phyloP scores from a whole-genome alignment of 2,797 vertebrate species.

The Bothrops alternatus region DNA sequence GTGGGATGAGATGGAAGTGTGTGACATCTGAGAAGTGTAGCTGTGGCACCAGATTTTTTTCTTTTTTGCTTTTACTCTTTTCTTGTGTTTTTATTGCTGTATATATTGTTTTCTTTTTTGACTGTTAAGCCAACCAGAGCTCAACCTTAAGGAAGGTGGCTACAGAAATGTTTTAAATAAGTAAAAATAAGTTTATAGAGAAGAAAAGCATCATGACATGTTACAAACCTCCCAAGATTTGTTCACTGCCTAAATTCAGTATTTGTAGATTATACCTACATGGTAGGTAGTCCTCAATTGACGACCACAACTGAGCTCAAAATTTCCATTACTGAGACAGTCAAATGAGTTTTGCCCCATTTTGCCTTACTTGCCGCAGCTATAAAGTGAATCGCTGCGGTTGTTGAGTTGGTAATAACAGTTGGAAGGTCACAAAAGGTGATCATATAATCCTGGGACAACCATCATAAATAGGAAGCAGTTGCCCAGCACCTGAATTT shows the following conservation, averaged over 20 bases:
- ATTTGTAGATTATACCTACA: slow-evolving; percentile 29
- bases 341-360: background rate
- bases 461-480: background rate
- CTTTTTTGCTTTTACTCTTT: background rate
- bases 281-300: background rate
- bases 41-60: background rate
- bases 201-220: slow-evolving; percentile 29
- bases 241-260: slow-evolving; percentile 32
- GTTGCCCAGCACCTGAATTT: background rate
- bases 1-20: background rate
- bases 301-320: background rate
- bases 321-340: background rate
- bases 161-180: too few species aligned
- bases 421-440: background rate
- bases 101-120: background rate
- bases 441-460: background rate
- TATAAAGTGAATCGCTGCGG: background rate
- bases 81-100: background rate
- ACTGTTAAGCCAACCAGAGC: too few species aligned
- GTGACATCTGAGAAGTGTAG: background rate
- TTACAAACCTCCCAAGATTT: slow-evolving; percentile 23
- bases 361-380: background rate
- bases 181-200: slow-evolving; percentile 10
- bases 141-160: slow-evolving; percentile 12
- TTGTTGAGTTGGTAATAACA: background rate